Conservation (phyloP, 2,888 invertebrate species). For the Steromphala cineraria region DNA sequence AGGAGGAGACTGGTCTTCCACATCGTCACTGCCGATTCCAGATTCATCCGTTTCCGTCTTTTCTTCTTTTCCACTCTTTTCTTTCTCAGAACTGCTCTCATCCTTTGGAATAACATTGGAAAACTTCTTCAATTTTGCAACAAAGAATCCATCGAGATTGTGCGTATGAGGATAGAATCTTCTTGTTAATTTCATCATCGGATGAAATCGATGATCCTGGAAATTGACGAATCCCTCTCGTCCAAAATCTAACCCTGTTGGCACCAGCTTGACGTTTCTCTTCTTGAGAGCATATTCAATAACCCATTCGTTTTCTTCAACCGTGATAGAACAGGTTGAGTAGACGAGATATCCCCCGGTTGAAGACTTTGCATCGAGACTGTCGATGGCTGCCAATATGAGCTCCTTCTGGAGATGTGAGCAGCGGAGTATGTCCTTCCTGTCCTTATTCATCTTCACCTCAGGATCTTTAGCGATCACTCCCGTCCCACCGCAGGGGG, state of each 20-base stretch:
- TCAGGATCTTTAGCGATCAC: constrained; percentile 97
- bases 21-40: constrained; percentile 34
- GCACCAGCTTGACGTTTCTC: constrained; percentile 91
- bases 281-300: constrained; percentile 95
- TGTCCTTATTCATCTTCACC: constrained; percentile 86
- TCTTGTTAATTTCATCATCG: constrained; percentile 89
- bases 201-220: constrained; percentile 85
- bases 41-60: constrained; percentile 27
- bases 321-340: constrained; percentile 97
- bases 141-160: constrained; percentile 99
- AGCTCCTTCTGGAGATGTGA: constrained; percentile 94
- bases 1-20: neutral
- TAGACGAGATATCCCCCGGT: constrained; percentile 97
- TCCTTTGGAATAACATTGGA: constrained; percentile 67
- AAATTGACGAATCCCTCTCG: constrained; percentile 92
- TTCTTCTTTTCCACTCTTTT: constrained; percentile 27
- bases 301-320: constrained; percentile 99
- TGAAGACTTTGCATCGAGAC: constrained; percentile 91
- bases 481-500: constrained; percentile 98
- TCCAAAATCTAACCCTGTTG: constrained; percentile 96
- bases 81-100: constrained; percentile 30
- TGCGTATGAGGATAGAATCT: constrained; percentile 98
- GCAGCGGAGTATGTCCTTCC: constrained; percentile 91
- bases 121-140: constrained; percentile 97
- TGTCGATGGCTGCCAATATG: constrained; percentile 96